Evolutionary conservation across 2,113 vertebrate genomes (phyloP).

Genomic region (Empidonax alnorum): DNA sequence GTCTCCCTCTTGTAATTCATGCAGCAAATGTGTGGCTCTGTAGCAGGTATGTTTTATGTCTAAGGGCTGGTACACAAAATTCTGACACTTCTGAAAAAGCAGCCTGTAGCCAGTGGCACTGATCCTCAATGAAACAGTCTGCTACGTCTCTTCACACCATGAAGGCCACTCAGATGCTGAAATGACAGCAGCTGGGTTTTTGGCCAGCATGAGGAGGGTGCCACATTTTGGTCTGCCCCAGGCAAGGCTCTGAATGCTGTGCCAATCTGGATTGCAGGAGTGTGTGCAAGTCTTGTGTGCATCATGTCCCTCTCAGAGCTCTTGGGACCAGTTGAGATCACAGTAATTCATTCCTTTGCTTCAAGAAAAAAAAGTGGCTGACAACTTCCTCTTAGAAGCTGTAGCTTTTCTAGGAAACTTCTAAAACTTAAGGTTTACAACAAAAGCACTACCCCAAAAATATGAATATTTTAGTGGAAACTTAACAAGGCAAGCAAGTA

Average conservation of each 20-base stretch:
- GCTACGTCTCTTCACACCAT: neutral
- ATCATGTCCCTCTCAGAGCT: fast-evolving
- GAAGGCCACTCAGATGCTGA: neutral
- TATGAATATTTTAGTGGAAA: neutral
- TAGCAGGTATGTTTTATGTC: neutral
- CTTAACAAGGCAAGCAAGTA: neutral
- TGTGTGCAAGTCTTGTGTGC: neutral
- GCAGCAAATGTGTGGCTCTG: neutral
- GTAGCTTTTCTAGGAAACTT: neutral
- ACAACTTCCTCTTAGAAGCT: neutral
- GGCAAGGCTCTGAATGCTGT: neutral
- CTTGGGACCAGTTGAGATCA: neutral
- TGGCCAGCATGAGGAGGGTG: neutral
- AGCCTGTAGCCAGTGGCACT: neutral
- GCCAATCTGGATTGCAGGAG: neutral
- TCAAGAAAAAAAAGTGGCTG: neutral
- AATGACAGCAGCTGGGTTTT: neutral
- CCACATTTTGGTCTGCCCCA: neutral
- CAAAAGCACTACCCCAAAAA: neutral
- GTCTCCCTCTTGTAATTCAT: neutral
- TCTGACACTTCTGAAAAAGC: neutral
- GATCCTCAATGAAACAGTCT: neutral
- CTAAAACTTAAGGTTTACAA: neutral
- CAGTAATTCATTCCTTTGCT: neutral
- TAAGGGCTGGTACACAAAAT: neutral